phyloP scores from a whole-genome alignment of 2,113 vertebrate species.

The Macrotis lagotis region DNA sequence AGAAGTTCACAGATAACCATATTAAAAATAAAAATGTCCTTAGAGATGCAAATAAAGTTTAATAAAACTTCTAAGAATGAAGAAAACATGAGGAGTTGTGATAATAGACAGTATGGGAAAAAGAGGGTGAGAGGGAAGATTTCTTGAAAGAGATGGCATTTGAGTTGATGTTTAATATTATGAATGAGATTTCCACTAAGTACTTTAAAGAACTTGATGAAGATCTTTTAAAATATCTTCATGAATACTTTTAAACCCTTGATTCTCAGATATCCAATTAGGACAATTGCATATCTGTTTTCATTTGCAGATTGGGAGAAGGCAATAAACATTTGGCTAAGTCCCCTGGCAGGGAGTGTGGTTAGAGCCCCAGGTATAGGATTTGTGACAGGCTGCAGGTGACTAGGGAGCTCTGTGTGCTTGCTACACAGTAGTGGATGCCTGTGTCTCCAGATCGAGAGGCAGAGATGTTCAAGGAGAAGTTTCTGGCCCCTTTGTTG shows the following conservation, averaged over 20 bases:
- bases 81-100: background rate
- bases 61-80: background rate
- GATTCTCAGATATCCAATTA: background rate
- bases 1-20: background rate
- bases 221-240: background rate
- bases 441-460: background rate
- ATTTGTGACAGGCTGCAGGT: conserved; percentile 38
- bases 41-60: background rate
- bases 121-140: too few species aligned
- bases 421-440: conserved; percentile 5
- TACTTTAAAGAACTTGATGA: background rate
- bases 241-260: background rate
- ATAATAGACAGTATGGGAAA: too few species aligned
- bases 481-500: conserved; percentile 17
- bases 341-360: background rate
- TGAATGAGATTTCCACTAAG: background rate
- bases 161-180: too few species aligned
- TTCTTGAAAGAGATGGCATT: too few species aligned
- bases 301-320: background rate
- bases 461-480: conserved; percentile 36
- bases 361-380: too few species aligned
- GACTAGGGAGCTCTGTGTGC: conserved; percentile 34
- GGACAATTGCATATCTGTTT: background rate
- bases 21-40: background rate
- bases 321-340: background rate